phyloP scores from a whole-genome alignment of 2,113 vertebrate genomes.

The Chionis minor region DNA sequence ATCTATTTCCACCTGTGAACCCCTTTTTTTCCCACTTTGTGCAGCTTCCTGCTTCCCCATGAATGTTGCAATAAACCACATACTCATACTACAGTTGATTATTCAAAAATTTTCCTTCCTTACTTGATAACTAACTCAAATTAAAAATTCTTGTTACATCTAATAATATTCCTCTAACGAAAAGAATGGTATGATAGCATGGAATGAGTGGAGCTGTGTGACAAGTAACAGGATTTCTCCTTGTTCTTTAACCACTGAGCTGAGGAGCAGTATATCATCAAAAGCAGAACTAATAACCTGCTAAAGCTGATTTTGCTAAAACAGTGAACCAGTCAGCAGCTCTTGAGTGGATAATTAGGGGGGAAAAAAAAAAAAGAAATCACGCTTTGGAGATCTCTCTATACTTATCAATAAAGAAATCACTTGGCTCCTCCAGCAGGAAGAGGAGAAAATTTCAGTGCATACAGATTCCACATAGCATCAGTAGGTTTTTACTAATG shows the following conservation, averaged over 20 bases:
- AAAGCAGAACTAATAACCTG: neutral
- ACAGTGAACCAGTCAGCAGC: neutral
- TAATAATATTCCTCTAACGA: neutral
- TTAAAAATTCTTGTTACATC: neutral
- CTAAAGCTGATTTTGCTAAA: neutral
- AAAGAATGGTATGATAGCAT: neutral
- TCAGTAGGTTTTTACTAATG: neutral
- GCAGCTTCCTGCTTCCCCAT: neutral
- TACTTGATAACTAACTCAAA: neutral
- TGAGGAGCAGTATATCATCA: neutral
- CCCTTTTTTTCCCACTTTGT: neutral
- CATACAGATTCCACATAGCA: neutral
- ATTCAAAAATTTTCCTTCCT: neutral
- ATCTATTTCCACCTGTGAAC: neutral
- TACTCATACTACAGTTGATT: neutral
- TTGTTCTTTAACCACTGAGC: neutral
- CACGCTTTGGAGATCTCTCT: neutral
- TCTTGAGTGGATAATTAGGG: neutral
- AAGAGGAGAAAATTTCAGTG: neutral
- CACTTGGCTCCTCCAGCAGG: neutral
- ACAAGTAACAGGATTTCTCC: neutral
- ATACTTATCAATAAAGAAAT: neutral
- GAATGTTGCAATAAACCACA: neutral
- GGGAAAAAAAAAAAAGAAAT: neutral
- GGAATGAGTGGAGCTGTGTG: neutral